phyloP scores from a whole-genome alignment of 2,888 invertebrate species.

The Argyresthia goedartella region DNA sequence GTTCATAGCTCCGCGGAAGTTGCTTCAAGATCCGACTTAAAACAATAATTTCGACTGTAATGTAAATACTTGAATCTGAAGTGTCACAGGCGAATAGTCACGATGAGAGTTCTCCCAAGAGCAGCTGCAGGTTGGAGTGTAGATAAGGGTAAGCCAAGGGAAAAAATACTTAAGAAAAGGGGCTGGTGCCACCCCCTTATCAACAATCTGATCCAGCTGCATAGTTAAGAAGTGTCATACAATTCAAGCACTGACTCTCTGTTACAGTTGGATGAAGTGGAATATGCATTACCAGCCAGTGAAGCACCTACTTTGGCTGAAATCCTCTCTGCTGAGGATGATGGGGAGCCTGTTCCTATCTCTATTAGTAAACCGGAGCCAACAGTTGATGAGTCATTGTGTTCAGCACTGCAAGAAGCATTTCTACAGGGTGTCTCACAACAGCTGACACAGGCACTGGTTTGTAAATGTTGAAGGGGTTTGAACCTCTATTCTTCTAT shows the following conservation, averaged over 20 bases:
- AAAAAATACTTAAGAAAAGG: background rate
- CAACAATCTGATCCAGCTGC: background rate
- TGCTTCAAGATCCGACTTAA: too few species aligned
- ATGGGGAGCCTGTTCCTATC: slow-evolving; percentile 23
- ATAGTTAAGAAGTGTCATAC: background rate
- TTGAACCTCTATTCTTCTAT: too few species aligned
- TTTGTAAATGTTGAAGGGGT: slow-evolving; percentile 53
- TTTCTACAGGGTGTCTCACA: slow-evolving; percentile 90
- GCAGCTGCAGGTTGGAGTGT: background rate
- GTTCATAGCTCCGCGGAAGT: too few species aligned
- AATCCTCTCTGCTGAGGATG: slow-evolving; percentile 40
- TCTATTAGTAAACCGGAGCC: background rate
- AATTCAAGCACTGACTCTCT: background rate
- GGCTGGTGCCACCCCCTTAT: background rate
- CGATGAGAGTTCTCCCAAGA: background rate
- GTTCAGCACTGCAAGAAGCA: slow-evolving; percentile 56
- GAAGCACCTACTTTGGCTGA: slow-evolving; percentile 58
- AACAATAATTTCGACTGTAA: too few species aligned
- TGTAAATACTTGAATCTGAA: too few species aligned
- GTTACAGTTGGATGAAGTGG: slow-evolving; percentile 55
- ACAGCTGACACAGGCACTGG: slow-evolving; percentile 88
- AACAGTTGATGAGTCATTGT: slow-evolving; percentile 18
- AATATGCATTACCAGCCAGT: slow-evolving; percentile 58
- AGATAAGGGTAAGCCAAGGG: background rate
- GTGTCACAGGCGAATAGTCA: background rate